Evolutionary conservation across 2,888 invertebrate species (phyloP), one percentile per base, ranked within the genome.

Genomic region (Odontomyia ornata): DNA sequence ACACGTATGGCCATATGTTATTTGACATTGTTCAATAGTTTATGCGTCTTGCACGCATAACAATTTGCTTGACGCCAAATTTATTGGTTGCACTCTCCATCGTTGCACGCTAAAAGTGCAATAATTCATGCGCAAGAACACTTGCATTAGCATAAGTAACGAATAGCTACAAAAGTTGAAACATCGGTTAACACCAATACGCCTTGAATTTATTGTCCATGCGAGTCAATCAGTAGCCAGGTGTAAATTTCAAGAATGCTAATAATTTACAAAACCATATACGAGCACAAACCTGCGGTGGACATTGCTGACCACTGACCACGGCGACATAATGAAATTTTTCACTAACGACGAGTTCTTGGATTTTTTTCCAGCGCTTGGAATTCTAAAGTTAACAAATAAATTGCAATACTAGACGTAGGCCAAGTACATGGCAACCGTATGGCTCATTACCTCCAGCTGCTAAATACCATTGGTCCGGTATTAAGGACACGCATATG

Each of bases 341-440:
- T 60, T 57, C 56, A 27, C 52, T 57, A 28, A 57, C 57, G 57
- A 57, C 72, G 46, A n/a, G 7, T n/a, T 18, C 9, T 25, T 25
- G 25, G 18, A 11, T 69, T 11, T 47, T 43, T 46, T 25, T 46
- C 15, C 62, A 15, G n/a, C 13, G 28, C n/a, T 36, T 64, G 30
- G 30, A 64, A 60, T 65, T 36, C 30, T 30, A 15, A n/a, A 69
- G 69, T 23, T 43, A 69, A 47, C 47, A 69, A 47, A 69, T 69
- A 69, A 69, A 69, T 69, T 69, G 47, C 25, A 69, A 28, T 72
- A n/a, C 56, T 57, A 73, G 57, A 57, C 73, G 73, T 73, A 73
- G 73, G 73, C 73, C 73, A 73, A 73, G 73, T 73, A 73, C 73
- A 73, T 27, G 73, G 57, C 43, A 43, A 73, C 57, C 57, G 30